Evolutionary conservation across 2,797 vertebrate species (phyloP), one percentile per base, ranked within the genome.

Genomic region (Acestrorhynchus altus): DNA sequence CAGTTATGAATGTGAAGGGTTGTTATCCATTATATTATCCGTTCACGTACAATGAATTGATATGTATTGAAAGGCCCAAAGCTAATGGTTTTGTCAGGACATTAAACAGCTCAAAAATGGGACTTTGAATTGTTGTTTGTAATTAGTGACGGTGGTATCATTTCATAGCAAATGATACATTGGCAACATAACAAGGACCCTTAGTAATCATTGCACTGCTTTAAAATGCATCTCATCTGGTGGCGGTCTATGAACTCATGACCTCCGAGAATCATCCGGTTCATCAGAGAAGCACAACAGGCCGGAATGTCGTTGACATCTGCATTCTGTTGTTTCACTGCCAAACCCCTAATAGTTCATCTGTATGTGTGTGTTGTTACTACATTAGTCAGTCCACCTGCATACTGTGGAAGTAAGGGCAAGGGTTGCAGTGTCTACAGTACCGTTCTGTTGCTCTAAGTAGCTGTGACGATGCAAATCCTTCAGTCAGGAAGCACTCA

Each of bases 381-480:
- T 28, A 15, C 16, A 31, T 60, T 13, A 35, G 11, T 31, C 31
- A 11, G 8, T 39, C 60, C 16, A 4, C n/a, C 1, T 20, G n/a
- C 8, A 8, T 10, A 40, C 31, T 6, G 20, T 46, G 20, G 46
- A 51, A 46, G 44, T 10, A n/a, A 51, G 46, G 51, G 31, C 61
- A 54, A 39, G n/a, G 31, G 39, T 35, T 68, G 8, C 49, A 16
- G 49, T 31, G 52, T 59, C 42, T 42, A 20, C 24, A 40, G 40
- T 42, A n/a, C 22, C 35, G 64, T 11, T 44, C 3, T 44, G n/a
- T n/a, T n/a, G n/a, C n/a, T n/a, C n/a, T n/a, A 40, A 28, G n/a
- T 74, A 60, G 24, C 24, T 42, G 67, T 51, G 31, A 28, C 51
- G 24, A 68, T 74, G 26, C 66, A 44, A 42, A 73, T 61, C 16